These are phyloP conservation scores for Acronicta leporina DNA, from an alignment of 2,888 invertebrate species.

Conservation along the genomic window DNA sequence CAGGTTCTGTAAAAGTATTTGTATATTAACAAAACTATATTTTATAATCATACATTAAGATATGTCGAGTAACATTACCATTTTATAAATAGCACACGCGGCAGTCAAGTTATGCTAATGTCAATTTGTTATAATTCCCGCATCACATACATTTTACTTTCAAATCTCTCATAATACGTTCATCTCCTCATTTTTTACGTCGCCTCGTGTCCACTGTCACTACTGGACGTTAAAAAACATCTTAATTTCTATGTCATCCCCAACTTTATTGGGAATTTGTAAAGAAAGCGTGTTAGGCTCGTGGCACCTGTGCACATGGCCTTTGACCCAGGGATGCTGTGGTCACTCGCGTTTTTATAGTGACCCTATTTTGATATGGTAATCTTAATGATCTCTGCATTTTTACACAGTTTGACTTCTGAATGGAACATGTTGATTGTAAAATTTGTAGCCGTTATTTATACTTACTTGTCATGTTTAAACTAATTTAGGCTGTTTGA, in stretches of 20 bases:
- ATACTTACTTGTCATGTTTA: conserved; percentile 28
- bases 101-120: conserved; percentile 54
- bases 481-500: conserved; percentile 50
- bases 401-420: conserved; percentile 44
- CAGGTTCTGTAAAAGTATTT: conserved; percentile 16
- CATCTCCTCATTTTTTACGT: conserved; percentile 57
- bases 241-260: conserved; percentile 58
- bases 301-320: conserved; percentile 51
- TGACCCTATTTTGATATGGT: conserved; percentile 54
- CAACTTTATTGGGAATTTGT: conserved; percentile 52
- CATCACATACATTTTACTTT: conserved; percentile 54
- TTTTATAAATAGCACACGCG: conserved; percentile 46
- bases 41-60: conserved; percentile 26
- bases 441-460: conserved; percentile 51
- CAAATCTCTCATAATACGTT: conserved; percentile 49
- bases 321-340: conserved; percentile 59
- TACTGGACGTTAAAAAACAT: conserved; percentile 58
- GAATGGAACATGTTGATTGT: conserved; percentile 44
- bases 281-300: conserved; percentile 60
- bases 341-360: conserved; percentile 54
- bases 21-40: conserved; percentile 26
- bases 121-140: conserved; percentile 40
- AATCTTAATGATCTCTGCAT: conserved; percentile 44
- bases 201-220: conserved; percentile 58
- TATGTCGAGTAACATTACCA: conserved; percentile 42